Conservation (phyloP, 2,797 vertebrate genomes). For the Kryptolebias ocellatus region DNA sequence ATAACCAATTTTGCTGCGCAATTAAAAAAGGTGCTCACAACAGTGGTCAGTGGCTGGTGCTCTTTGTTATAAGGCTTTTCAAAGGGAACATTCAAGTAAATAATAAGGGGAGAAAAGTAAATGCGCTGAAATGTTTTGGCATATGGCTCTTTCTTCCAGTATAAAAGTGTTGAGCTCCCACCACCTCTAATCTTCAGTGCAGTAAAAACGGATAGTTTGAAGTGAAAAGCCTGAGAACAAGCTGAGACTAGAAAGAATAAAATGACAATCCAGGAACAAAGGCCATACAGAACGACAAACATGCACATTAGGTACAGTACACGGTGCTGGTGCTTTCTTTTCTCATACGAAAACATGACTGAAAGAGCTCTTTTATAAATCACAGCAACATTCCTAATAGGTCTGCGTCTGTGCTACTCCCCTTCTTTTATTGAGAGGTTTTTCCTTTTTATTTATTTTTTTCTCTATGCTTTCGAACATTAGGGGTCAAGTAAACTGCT, state of each 20-base stretch:
- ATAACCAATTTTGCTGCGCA: slow-evolving; percentile 1
- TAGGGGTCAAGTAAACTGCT: slow-evolving; percentile 24
- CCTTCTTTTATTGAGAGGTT: too few species aligned
- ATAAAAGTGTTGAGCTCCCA: slow-evolving; percentile 7
- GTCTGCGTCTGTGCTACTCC: slow-evolving; percentile 9
- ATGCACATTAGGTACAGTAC: slow-evolving; percentile 9
- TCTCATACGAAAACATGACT: slow-evolving; percentile 4
- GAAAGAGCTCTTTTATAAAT: slow-evolving; percentile 37
- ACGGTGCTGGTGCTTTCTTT: slow-evolving; percentile 19
- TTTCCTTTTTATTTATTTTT: background rate
- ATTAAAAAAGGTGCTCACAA: background rate
- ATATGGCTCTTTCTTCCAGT: slow-evolving; percentile 3
- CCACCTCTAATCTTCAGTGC: slow-evolving; percentile 10
- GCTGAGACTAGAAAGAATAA: slow-evolving; percentile 10
- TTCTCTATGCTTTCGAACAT: slow-evolving; percentile 1
- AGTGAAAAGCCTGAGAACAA: slow-evolving; percentile 22
- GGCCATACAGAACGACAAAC: slow-evolving; percentile 30
- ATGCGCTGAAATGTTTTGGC: slow-evolving; percentile 10
- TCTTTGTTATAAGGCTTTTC: slow-evolving; percentile 1
- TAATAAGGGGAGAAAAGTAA: slow-evolving; percentile 8
- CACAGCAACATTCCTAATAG: slow-evolving; percentile 7
- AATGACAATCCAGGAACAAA: slow-evolving; percentile 6
- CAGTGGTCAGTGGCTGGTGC: background rate
- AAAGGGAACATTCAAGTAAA: slow-evolving; percentile 19
- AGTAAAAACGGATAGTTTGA: slow-evolving; percentile 27